Conservation (phyloP, 1,140 invertebrate genomes). For the Hetaerina americana region DNA sequence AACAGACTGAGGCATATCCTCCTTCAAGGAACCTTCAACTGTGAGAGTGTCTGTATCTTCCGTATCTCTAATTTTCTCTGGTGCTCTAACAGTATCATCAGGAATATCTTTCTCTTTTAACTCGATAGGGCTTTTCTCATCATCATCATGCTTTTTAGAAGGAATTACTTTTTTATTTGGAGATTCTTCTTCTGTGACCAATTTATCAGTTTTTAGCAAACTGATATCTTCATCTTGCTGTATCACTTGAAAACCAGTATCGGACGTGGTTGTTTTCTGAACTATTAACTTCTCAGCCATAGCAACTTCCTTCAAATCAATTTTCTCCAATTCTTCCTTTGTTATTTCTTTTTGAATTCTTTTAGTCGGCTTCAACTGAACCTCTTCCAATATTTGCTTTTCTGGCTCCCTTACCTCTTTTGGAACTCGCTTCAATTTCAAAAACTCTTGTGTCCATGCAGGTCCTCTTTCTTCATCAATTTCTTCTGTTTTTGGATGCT, state of each 20-base stretch:
- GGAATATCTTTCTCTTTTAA: not conserved
- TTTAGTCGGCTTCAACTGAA: constrained; percentile 23
- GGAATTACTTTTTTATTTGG: too few species aligned
- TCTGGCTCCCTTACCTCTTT: constrained; percentile 18
- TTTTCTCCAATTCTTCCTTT: constrained; percentile 14
- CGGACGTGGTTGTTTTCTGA: too few species aligned
- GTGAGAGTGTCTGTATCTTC: not conserved
- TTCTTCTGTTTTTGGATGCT: constrained; percentile 8
- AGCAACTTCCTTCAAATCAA: not conserved
- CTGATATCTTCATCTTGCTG: too few species aligned
- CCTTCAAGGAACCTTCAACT: constrained; percentile 7
- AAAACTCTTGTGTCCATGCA: constrained; percentile 9
- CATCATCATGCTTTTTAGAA: not conserved
- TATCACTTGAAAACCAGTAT: too few species aligned
- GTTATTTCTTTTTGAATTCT: constrained; percentile 20
- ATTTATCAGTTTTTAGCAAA: constrained; percentile 8
- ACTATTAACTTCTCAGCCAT: too few species aligned
- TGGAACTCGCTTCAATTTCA: constrained; percentile 1
- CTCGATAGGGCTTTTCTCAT: not conserved
- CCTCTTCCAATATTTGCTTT: constrained; percentile 20
- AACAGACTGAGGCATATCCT: constrained; percentile 6
- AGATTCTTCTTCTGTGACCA: constrained; percentile 8
- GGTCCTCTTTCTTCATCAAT: not conserved
- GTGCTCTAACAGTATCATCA: constrained; percentile 12
- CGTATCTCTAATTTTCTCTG: constrained; percentile 10